Percentiles rank a stretch among this genome's conserved stretches.
Evolutionary conservation across 2,113 vertebrate species (phyloP).

Genomic region (Cynocephalus volans): DNA sequence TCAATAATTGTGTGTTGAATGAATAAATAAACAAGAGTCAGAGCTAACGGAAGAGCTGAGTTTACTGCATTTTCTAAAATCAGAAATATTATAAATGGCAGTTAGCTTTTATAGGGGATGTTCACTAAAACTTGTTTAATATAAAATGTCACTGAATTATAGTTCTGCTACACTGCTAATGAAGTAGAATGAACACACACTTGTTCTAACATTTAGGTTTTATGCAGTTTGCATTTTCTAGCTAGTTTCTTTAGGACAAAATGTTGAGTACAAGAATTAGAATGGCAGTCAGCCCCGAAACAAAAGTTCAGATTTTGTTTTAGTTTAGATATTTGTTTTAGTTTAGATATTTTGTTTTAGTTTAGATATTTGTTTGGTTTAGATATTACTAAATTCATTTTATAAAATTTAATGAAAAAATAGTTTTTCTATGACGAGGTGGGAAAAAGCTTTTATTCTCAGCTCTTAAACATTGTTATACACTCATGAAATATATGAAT

Average conservation of each 20-base stretch:
- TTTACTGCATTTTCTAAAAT: background rate
- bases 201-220: slow-evolving; percentile 16
- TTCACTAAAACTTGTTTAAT: background rate
- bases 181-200: background rate
- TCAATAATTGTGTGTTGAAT: background rate
- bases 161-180: background rate
- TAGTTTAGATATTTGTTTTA: no score
- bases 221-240: background rate
- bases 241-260: background rate
- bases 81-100: background rate
- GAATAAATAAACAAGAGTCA: slow-evolving; percentile 28
- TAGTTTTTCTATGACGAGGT: background rate
- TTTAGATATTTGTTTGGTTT: no score
- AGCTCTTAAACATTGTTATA: background rate
- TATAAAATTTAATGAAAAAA: background rate
- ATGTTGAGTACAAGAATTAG: background rate
- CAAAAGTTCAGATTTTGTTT: background rate
- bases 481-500: background rate
- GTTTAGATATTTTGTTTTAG: no score
- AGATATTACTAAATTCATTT: background rate
- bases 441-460: background rate
- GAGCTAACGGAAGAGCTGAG: background rate
- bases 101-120: background rate
- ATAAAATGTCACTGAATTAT: slow-evolving; percentile 24
- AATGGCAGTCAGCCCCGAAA: background rate